Evolutionary conservation across 2,797 vertebrate species (phyloP), one percentile per base, ranked within the genome.

Genomic region (Spondyliosoma cantharus): DNA sequence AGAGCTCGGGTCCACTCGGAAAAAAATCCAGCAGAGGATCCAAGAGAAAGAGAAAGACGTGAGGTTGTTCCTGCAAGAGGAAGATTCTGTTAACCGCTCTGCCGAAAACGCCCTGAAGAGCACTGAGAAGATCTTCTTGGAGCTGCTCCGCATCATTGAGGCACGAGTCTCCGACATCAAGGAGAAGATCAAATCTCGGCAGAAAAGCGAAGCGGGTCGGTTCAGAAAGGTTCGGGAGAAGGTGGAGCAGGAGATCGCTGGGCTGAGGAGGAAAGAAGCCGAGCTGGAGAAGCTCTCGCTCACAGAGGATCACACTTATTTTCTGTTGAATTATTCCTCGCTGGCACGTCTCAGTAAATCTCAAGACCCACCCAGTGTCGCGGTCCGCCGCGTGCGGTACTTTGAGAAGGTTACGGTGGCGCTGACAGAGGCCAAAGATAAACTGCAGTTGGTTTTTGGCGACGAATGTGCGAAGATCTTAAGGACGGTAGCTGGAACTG

Each of bases 251-350:
- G 87, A 89, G 60, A 66, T 85, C 2, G 3, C 19, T 0, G 66
- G 79, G 73, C 61, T 87, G 46, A 87, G 11, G 60, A 70, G 14
- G n/a, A 64, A 48, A n/a, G 70, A 89, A 7, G 20, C 13, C 0
- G 56, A 70, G 14, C 64, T 86, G 73, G 20, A 57, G 60, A 66
- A 64, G 53, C 78, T 89, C 7, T 80, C 57, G 12, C 46, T 3
- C 5, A 50, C 73, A 7, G 58, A 83, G 46, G 78, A 85, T 60
- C 69, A 80, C 63, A 64, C 52, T 0, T 6, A 53, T 3, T 86
- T 82, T 46, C 61, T 84, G 7, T 7, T 66, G 3, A 73, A 48
- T 5, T 85, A 70, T 29, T 22, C 37, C 2, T 48, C 46, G 0
- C 0, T 84, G 63, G 43, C 58, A 20, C 6, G 1, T 32, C 46